phyloP scores from a whole-genome alignment of 2,888 invertebrate species.

The Polydrusus tereticollis region DNA sequence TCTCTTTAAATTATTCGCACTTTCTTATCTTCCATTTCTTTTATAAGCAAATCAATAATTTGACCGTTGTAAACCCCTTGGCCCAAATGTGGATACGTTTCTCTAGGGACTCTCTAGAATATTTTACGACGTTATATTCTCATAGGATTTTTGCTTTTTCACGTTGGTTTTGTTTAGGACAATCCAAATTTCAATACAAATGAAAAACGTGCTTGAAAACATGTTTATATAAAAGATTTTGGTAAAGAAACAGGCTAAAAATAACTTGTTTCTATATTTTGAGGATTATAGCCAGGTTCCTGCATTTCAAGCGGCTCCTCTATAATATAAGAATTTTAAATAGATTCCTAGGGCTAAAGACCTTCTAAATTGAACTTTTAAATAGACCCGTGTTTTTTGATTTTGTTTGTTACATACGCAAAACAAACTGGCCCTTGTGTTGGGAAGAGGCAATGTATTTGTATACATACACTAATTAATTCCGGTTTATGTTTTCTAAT shows the following conservation, averaged over 20 bases:
- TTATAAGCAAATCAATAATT: conserved; percentile 65
- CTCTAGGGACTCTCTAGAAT: conserved; percentile 23
- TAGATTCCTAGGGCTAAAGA: conserved; percentile 6
- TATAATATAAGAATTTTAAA: conserved; percentile 7
- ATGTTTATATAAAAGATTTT: conserved; percentile 33
- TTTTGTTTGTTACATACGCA: too few relatives aligned
- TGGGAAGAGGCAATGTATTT: neutral
- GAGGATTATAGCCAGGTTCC: conserved; percentile 10
- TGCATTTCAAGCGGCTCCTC: conserved; percentile 1
- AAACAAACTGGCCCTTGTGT: neutral
- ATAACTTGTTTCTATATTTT: conserved; percentile 24
- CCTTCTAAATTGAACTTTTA: conserved; percentile 11
- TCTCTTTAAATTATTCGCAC: neutral
- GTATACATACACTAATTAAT: neutral
- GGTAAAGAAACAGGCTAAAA: conserved; percentile 34
- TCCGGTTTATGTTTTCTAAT: neutral
- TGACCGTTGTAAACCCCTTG: conserved; percentile 56
- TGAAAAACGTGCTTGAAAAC: conserved; percentile 38
- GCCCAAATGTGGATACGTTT: conserved; percentile 39
- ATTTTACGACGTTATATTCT: conserved; percentile 21
- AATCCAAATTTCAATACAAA: conserved; percentile 16
- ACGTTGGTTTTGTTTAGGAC: conserved; percentile 1
- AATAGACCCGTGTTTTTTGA: conserved; percentile 5
- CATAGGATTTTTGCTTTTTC: conserved; percentile 8
- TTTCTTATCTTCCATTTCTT: conserved; percentile 36